phyloP scores from a whole-genome alignment of 1,140 invertebrate genomes.

The Drosophila ogumai region DNA sequence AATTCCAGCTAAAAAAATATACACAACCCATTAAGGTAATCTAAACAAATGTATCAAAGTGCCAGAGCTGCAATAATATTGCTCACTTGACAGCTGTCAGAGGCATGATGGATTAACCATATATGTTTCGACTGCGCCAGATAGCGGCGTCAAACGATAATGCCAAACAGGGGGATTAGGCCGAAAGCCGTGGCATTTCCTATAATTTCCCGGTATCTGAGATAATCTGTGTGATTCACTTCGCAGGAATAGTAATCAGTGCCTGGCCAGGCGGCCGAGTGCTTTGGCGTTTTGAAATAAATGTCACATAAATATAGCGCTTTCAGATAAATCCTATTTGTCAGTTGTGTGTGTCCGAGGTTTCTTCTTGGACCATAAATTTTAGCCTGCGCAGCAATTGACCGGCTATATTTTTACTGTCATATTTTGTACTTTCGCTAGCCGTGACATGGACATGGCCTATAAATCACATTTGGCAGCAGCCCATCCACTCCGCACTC shows the following conservation, averaged over 20 bases:
- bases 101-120: slow-evolving; percentile 35
- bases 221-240: slow-evolving; percentile 31
- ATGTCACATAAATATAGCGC: slow-evolving; percentile 22
- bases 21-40: slow-evolving; percentile 27
- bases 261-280: background rate
- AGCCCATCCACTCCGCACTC: slow-evolving; percentile 61
- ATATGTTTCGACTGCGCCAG: slow-evolving; percentile 21
- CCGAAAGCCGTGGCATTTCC: slow-evolving; percentile 15
- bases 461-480: slow-evolving; percentile 83
- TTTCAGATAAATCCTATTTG: slow-evolving; percentile 50
- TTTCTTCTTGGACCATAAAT: slow-evolving; percentile 43
- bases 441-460: slow-evolving; percentile 61
- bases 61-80: slow-evolving; percentile 32
- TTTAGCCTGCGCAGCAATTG: slow-evolving; percentile 14
- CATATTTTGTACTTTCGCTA: slow-evolving; percentile 66
- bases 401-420: slow-evolving; percentile 59
- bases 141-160: slow-evolving; percentile 31
- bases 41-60: slow-evolving; percentile 41
- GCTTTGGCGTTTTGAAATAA: slow-evolving; percentile 21
- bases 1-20: slow-evolving; percentile 6
- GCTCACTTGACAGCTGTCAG: slow-evolving; percentile 38
- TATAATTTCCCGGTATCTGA: slow-evolving; percentile 40
- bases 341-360: slow-evolving; percentile 18
- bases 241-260: slow-evolving; percentile 26
- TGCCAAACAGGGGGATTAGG: slow-evolving; percentile 26